Percentiles rank a stretch among this genome's conserved stretches.
phyloP scores from a whole-genome alignment of 2,113 vertebrate species.

The Prolemur simus region DNA sequence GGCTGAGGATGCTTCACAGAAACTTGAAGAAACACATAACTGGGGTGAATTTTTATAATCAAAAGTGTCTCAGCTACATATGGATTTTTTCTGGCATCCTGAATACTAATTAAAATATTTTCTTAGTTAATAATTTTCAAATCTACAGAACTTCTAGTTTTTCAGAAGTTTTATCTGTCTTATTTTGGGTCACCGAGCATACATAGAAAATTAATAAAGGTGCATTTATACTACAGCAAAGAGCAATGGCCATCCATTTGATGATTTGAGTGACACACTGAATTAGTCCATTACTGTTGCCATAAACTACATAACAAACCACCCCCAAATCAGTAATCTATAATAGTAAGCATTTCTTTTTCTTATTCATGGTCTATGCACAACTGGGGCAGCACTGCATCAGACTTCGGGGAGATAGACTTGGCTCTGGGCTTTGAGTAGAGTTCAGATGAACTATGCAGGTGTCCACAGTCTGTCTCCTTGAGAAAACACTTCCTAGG shows the following conservation, averaged over 20 bases:
- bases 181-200: background rate
- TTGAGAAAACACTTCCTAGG: background rate
- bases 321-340: background rate
- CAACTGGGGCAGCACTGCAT: fast-evolving
- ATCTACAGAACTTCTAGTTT: background rate
- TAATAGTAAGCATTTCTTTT: background rate
- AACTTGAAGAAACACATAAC: background rate
- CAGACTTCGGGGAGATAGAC: background rate
- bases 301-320: background rate
- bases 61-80: background rate
- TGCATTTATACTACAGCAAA: background rate
- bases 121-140: background rate
- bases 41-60: background rate
- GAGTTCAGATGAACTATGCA: background rate
- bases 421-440: background rate
- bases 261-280: background rate
- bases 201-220: background rate
- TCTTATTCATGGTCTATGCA: background rate
- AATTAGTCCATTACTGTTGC: background rate
- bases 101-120: background rate
- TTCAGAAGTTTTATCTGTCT: background rate
- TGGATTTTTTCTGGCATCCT: background rate
- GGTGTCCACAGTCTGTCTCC: background rate
- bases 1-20: background rate
- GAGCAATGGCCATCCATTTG: background rate